Conservation (phyloP, 2,113 vertebrate genomes). For the Callopanchax toddi region DNA sequence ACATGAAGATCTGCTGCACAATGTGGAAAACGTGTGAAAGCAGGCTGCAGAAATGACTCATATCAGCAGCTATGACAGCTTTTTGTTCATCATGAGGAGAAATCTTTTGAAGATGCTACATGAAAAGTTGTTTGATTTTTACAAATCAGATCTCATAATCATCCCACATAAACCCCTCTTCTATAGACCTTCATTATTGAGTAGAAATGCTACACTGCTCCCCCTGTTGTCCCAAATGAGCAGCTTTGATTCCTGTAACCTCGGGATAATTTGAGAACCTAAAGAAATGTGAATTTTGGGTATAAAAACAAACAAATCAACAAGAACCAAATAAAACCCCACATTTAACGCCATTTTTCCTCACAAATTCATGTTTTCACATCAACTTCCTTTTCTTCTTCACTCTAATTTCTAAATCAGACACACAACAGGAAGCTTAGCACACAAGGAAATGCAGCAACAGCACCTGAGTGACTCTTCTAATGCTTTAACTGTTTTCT, state of each 20-base stretch:
- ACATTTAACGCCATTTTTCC: not conserved
- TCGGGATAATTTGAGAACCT: not conserved
- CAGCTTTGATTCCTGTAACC: not conserved
- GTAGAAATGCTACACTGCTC: too few relatives aligned
- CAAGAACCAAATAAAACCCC: too few relatives aligned
- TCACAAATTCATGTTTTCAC: not conserved
- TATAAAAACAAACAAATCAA: not conserved
- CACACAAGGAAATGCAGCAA: not conserved
- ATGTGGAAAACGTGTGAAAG: too few relatives aligned
- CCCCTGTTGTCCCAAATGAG: not conserved
- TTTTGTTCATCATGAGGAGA: not conserved
- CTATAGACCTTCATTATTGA: too few relatives aligned
- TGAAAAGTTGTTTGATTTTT: too few relatives aligned
- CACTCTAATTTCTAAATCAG: conserved; percentile 8
- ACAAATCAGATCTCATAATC: too few relatives aligned
- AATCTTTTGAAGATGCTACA: too few relatives aligned
- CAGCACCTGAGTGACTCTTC: not conserved
- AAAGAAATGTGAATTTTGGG: not conserved
- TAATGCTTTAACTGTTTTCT: conserved; percentile 1
- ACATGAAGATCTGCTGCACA: not conserved
- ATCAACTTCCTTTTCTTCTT: not conserved
- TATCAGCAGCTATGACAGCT: not conserved
- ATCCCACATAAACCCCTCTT: not conserved
- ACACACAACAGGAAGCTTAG: conserved; percentile 27
- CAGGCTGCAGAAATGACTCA: not conserved